phyloP scores from a whole-genome alignment of 2,888 invertebrate species.

The Drosophila bunnanda region DNA sequence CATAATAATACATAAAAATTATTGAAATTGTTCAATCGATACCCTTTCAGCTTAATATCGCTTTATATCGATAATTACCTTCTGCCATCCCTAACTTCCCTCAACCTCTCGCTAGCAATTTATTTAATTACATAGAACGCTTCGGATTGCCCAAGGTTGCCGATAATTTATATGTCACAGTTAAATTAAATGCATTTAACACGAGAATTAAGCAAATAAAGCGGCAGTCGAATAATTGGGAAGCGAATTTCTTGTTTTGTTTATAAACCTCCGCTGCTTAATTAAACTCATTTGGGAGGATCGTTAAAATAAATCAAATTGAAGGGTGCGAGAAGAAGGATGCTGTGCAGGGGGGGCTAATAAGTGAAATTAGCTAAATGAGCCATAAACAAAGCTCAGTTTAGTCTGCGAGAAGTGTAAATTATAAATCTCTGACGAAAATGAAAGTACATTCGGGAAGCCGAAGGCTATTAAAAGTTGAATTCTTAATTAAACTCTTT shows the following conservation, averaged over 20 bases:
- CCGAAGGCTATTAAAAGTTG: conserved; percentile 1
- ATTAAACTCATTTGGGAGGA: conserved; percentile 69
- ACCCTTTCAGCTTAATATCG: not conserved
- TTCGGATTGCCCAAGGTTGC: conserved; percentile 70
- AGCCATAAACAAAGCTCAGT: conserved; percentile 54
- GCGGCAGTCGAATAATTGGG: conserved; percentile 24
- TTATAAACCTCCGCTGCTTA: conserved; percentile 39
- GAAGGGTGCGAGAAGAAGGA: not conserved
- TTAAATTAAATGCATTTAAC: conserved; percentile 79
- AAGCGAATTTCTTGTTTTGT: conserved; percentile 35
- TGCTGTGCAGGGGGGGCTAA: conserved; percentile 23
- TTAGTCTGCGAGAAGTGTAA: conserved; percentile 1
- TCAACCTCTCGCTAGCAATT: conserved; percentile 57
- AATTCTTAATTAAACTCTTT: not conserved
- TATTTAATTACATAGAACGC: conserved; percentile 74
- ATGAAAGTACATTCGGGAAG: conserved; percentile 28
- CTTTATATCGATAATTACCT: not conserved
- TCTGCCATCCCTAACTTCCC: conserved; percentile 10
- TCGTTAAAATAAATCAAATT: conserved; percentile 70
- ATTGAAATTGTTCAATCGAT: too few species aligned
- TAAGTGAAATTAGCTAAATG: conserved; percentile 56
- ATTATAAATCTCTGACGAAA: conserved; percentile 31
- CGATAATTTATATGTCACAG: conserved; percentile 79
- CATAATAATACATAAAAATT: too few species aligned
- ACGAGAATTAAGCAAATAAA: conserved; percentile 59